Base-by-base conservation (phyloP, 2,888 invertebrate species). In the Drosophila demipolita region DNA sequence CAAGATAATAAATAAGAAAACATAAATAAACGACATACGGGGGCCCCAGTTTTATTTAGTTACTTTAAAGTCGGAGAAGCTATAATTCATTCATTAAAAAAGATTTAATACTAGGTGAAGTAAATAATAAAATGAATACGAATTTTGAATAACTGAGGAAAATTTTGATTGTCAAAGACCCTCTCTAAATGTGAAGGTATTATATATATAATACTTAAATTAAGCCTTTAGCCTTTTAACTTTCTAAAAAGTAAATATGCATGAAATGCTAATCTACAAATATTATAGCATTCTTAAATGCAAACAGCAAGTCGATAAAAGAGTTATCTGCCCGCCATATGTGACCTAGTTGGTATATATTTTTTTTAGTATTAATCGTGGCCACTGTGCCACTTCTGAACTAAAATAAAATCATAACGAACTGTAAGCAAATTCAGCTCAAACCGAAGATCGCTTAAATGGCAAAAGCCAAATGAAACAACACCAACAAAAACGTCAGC, bases 381-480 rank as follows among this genome's bases (percentile, higher is more conserved):
- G 53, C 72, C 59, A 68, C 60, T 36, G 63, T 74, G 67, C 54
- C 74, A 74, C 58, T 74, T 80, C 65, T 81, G 45, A 49, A 23
- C 70, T 68, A 35, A 35, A 58, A 23, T 71, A 67, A 85, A 75
- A 79, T 79, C 80, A 78, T 78, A 83, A 79, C 76, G 89, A 91
- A 88, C 83, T 80, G 79, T 77, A 77, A 81, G 78, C 73, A 82
- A 89, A 83, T 80, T 77, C 59, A 77, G 50, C 61, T 66, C 68
- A 65, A 73, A 26, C 53, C 53, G 57, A 66, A 77, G 64, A 75
- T 75, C 76, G 71, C 80, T 90, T 74, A 87, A 84, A 84, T 79
- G 80, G 73, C 80, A 87, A 73, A 73, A 53, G 82, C 64, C 70
- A 73, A 74, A 73, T 49, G 59, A 48, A 52, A 57, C 23, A 61